Evolutionary conservation across 1,140 invertebrate genomes (phyloP).

Genomic region (Caenorhabditis latens): DNA sequence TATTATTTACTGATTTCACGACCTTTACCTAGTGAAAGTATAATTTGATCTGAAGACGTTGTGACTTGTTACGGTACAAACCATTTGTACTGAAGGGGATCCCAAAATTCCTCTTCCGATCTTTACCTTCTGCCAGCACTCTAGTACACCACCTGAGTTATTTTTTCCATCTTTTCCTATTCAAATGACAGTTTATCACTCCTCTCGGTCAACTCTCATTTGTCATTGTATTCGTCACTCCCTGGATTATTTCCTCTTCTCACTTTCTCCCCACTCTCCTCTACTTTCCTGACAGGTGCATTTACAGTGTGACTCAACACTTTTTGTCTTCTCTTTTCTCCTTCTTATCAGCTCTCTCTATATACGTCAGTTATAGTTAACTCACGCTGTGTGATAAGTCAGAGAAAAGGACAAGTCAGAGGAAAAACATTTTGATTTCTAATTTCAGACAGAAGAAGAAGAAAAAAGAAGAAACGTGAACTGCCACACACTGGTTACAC

Average conservation of each 20-base stretch:
- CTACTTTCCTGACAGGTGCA: constrained; percentile 24
- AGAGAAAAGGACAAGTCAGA: constrained; percentile 13
- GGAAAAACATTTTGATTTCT: neutral
- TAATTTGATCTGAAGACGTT: too few relatives aligned
- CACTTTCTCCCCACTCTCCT: neutral
- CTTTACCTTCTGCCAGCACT: neutral
- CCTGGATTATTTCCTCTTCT: constrained; percentile 32
- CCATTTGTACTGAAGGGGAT: too few relatives aligned
- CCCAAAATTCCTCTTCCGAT: too few relatives aligned
- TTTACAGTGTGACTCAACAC: constrained; percentile 41
- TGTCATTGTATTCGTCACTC: constrained; percentile 3
- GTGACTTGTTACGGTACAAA: too few relatives aligned
- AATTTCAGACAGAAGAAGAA: neutral
- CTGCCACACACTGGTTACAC: neutral
- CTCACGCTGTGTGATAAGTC: neutral
- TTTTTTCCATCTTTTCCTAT: too few relatives aligned
- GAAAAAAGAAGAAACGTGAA: neutral
- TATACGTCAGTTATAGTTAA: constrained; percentile 42
- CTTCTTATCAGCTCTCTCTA: neutral
- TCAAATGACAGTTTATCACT: neutral
- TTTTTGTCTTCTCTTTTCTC: neutral
- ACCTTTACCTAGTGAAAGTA: too few relatives aligned
- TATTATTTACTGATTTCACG: too few relatives aligned
- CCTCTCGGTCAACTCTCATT: neutral
- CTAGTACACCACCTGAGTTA: neutral